These are phyloP conservation scores for Drosophila punjabiensis DNA, from an alignment of 1,140 invertebrate genomes.

Conservation along the genomic window DNA sequence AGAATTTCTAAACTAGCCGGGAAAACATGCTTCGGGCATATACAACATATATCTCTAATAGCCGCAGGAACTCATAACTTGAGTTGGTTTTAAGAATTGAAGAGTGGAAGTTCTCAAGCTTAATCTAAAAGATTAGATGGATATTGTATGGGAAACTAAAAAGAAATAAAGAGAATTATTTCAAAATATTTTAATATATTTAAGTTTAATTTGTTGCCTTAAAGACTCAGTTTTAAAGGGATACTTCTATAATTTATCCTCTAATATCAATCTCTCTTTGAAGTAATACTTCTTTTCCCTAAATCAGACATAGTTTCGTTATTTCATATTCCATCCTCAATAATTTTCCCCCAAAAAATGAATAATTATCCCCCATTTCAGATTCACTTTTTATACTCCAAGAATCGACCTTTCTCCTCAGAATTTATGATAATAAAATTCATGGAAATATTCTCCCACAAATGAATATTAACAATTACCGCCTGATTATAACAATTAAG, in stretches of 20 bases:
- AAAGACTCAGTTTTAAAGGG: background rate
- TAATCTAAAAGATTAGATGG: background rate
- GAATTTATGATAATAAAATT: constrained; percentile 6
- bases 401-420: too few species aligned
- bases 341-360: background rate
- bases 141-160: background rate
- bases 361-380: background rate
- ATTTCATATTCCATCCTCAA: too few species aligned
- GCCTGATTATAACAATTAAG: constrained; percentile 15
- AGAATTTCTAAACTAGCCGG: constrained; percentile 26
- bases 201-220: too few species aligned
- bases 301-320: background rate
- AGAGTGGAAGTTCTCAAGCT: background rate
- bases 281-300: background rate
- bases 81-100: background rate
- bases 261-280: background rate
- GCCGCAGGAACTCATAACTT: constrained; percentile 21
- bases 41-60: constrained; percentile 14
- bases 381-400: constrained; percentile 6
- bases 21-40: constrained; percentile 27
- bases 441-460: background rate
- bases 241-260: background rate
- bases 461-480: constrained; percentile 2
- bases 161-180: background rate
- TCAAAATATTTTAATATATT: background rate